Evolutionary conservation across 2,113 vertebrate genomes (phyloP), one percentile per base, ranked within the genome.

Genomic region (Callipepla californica): DNA sequence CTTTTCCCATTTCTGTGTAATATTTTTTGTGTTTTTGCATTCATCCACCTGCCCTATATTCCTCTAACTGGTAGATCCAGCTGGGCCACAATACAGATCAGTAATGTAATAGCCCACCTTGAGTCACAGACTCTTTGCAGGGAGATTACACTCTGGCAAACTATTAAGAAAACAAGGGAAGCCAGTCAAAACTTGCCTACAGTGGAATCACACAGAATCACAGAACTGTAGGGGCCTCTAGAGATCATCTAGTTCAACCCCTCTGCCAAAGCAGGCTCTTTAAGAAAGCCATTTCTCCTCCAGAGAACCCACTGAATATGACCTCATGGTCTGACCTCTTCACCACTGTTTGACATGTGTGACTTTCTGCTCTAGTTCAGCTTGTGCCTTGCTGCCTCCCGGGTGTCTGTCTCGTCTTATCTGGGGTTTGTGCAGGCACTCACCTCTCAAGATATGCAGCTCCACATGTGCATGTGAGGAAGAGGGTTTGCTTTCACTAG

Each of bases 21-120:
- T 50, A 28, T 79, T 79, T 89, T 75, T 23, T 51, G n/a, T 76
- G 26, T 79, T 87, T 91, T 84, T 73, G 66, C 59, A 87, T 74
- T 93, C 45, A 87, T 85, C 57, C 42, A 69, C 53, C 75, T 93
- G 83, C 51, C 90, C 89, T 81, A 48, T n/a, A 92, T 92, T 91
- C 13, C 61, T 78, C 42, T 65, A 92, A 81, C 48, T 44, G 47
- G 22, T 44, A 82, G 53, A 55, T 93, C 67, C 65, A 75, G 61
- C 66, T 92, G 19, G 22, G 75, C 34, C 53, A 77, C 53, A 76
- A 53, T 36, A 83, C 17, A 66, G n/a, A 81, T 65, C 55, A 67
- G 25, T n/a, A 44, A 47, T 38, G 3, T 22, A 68, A 69, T 0
- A 57, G 16, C 17, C n/a, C 21, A 58, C 61, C 51, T 51, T 51